These are phyloP conservation scores for Catonia carolina DNA, from an alignment of 2,888 invertebrate species.

Conservation along the genomic window DNA sequence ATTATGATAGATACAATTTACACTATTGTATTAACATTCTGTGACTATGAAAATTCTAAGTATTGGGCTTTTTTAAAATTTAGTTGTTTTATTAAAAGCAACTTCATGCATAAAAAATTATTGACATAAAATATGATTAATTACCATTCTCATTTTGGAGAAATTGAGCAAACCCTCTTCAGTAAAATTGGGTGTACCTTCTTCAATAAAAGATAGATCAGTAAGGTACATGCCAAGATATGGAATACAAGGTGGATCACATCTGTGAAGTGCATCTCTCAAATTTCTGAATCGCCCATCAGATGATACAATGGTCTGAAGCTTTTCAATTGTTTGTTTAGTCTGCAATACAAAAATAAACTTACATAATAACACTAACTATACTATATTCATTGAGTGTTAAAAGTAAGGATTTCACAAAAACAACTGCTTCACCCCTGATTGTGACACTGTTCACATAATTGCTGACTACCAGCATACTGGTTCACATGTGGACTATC, in stretches of 20 bases:
- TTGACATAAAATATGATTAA: too few species aligned
- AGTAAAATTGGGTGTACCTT: slow-evolving; percentile 85
- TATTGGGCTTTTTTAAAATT: too few species aligned
- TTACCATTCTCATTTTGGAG: slow-evolving; percentile 91
- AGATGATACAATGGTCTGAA: slow-evolving; percentile 79
- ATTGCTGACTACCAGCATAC: neutral
- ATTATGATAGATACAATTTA: too few species aligned
- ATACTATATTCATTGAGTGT: too few species aligned
- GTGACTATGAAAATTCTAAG: too few species aligned
- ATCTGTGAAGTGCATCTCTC: slow-evolving; percentile 79
- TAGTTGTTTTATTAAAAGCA: too few species aligned
- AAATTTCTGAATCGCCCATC: slow-evolving; percentile 83
- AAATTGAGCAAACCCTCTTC: slow-evolving; percentile 84
- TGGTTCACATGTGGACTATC: too few species aligned
- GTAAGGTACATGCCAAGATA: slow-evolving; percentile 85
- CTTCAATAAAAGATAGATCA: slow-evolving; percentile 87
- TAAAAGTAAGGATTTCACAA: neutral
- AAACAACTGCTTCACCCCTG: neutral
- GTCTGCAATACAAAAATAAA: too few species aligned
- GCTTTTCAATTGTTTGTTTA: slow-evolving; percentile 77
- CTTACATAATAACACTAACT: slow-evolving; percentile 31
- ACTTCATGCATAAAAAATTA: too few species aligned
- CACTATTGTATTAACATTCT: too few species aligned
- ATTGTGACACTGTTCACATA: neutral
- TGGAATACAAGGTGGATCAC: slow-evolving; percentile 82